Base-by-base conservation (phyloP, 2,888 invertebrate genomes). In the Physocephala rufipes region DNA sequence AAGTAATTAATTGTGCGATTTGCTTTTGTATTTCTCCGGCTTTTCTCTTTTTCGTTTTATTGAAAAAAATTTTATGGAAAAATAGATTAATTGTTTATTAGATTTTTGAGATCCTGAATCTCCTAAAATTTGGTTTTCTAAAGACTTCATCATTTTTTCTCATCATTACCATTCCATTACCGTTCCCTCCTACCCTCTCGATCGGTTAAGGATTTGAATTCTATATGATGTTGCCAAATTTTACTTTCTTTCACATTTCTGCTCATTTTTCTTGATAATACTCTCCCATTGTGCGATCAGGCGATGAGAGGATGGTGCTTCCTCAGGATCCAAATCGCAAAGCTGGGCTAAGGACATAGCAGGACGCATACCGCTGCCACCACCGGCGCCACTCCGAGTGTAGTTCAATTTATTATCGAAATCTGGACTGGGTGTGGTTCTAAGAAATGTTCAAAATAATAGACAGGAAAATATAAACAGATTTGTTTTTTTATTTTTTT, bases 221-320 rank as follows among this genome's bases (percentile, higher is more conserved):
- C 1, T 36, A 15, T 2, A 30, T 24, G 16, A 45, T 1, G 36
- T 16, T 30, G 16, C 36, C n/a, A n/a, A n/a, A n/a, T n/a, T 53
- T 67, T 58, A 65, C 61, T 68, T 59, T 28, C 62, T 36, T 24
- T 68, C 58, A 58, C 28, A 74, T 64, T 74, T 76, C 75, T 62
- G 82, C 21, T 64, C 80, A 71, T 84, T 83, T 76, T 90, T 89
- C 78, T 91, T 91, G 77, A 93, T 94, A 77, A 93, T 88, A 74
- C 90, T 92, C 86, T 94, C 94, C 92, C 94, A 94, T 85, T 93
- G 91, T 76, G 92, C 92, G 80, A 94, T 94, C 74, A 94, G 88
- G 59, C 90, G 87, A 74, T 90, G 90, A 58, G 92, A 91, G 79
- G 91, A 91, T 16, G 92, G 91, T 65, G 91, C 90, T 80, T 91